Evolutionary conservation across 2,113 vertebrate species (phyloP), one percentile per base, ranked within the genome.

Genomic region (Pyxicephalus adspersus): DNA sequence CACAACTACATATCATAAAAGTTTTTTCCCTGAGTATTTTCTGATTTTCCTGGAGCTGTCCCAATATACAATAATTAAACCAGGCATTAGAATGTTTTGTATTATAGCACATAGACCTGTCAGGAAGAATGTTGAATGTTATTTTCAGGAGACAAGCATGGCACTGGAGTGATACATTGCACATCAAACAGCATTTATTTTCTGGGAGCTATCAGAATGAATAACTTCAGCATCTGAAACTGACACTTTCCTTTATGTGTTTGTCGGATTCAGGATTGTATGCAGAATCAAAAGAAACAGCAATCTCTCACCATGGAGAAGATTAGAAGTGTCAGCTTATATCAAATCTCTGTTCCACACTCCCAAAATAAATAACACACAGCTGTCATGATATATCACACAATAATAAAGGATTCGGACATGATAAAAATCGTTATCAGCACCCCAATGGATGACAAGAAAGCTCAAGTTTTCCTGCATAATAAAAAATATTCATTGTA

Each of bases 291-390:
- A n/a, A 58, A 73, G 26, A 29, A 73, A 73, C 26, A 58, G 70
- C 52, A 72, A 29, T 58, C 57, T 23, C 70, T 57, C 70, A n/a
- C 25, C 9, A 23, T 68, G 50, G 5, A 68, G n/a, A 13, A 73
- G 52, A 73, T 58, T 73, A 58, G 19, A 73, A 73, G 52, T 58
- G 70, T 73, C 70, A 73, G 34, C 26, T 57, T 20, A 11, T 28
- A 29, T 58, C 70, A 73, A 16, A 28, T 73, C 26, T 73, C 45
- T 51, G 25, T 73, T 58, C 70, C 5, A 31, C 26, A 57, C 54
- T 72, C 38, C 51, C 18, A n/a, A 20, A 57, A 57, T 52, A 57
- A 72, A 31, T n/a, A 58, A 73, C 57, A 28, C 54, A 15, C 52
- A 58, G 8, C 26, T 22, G 20, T 52, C 52, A 17, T 6, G 28